Percentiles rank a stretch among this genome's conserved stretches.
Conservation (phyloP, 2,113 vertebrate species). For the Amphilophus citrinellus region DNA sequence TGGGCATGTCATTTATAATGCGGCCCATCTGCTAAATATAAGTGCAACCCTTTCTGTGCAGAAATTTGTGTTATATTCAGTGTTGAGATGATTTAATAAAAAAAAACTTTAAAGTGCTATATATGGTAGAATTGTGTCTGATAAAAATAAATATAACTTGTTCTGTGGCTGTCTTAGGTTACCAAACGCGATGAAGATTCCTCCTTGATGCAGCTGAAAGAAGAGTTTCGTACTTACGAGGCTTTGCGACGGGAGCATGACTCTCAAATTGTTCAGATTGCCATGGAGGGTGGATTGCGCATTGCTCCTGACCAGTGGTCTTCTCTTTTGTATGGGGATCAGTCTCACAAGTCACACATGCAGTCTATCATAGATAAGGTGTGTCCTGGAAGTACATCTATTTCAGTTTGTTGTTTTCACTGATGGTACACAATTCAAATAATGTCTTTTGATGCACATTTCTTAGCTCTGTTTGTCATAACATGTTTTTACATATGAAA, state of each 20-base stretch:
- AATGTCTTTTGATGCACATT: background rate
- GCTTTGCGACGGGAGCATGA: slow-evolving; percentile 96
- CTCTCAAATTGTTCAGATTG: slow-evolving; percentile 98
- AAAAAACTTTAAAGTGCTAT: background rate
- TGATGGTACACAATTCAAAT: background rate
- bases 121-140: background rate
- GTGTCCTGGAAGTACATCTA: background rate
- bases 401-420: background rate
- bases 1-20: background rate
- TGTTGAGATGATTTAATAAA: too few relatives aligned
- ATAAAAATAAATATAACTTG: background rate
- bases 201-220: slow-evolving; percentile 98
- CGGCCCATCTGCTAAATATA: accelerated
- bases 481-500: background rate
- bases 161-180: slow-evolving; percentile 80
- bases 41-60: background rate
- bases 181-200: slow-evolving; percentile 98
- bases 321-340: slow-evolving; percentile 95
- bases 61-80: background rate
- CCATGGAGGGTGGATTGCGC: slow-evolving; percentile 97
- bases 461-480: background rate
- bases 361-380: slow-evolving; percentile 99
- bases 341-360: slow-evolving; percentile 99
- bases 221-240: slow-evolving; percentile 97
- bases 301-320: slow-evolving; percentile 99